Base-by-base conservation (phyloP, 2,888 invertebrate genomes). In the Slavum lentiscoides region DNA sequence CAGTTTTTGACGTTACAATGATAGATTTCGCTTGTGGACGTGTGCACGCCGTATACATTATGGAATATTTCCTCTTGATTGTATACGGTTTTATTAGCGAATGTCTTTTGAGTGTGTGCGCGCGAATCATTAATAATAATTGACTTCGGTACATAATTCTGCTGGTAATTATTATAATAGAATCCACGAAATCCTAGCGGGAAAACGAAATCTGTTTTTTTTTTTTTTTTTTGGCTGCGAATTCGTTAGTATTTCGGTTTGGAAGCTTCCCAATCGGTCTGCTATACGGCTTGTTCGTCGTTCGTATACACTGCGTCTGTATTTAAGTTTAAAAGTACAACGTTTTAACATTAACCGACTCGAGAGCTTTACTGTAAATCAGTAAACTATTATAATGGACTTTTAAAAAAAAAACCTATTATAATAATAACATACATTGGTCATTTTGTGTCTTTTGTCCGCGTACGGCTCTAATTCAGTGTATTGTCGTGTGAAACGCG, bases 401-500 rank as follows among this genome's bases (percentile, higher is more conserved):
- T 59, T 76, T 19, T 1, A 49, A 15, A 11, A 11, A 43, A 43
- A 43, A 49, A 49, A 23, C 53, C 53, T 62, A 77, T 77, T 53
- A 61, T 69, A 49, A 77, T 69, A 49, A 77, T 69, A 76, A 76
- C 15, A 15, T 61, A 70, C 77, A 39, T 37, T 53, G 69, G 77
- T 69, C 62, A 77, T 70, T 76, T 77, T 77, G 77, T 70, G 77
- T 70, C 69, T 70, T 77, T 77, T 77, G 77, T 77, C 62, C 77
- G 69, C 13, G 1, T n/a, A n/a, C 8, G 19, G 62, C 53, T 37
- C 77, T 77, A 77, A 77, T 77, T 77, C 70, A 69, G 53, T 53
- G 69, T 55, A 77, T 77, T 77, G 77, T 77, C 77, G 77, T 69
- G 8, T 49, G 9, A 37, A 69, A 69, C 37, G 59, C 62, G 61